A percentile compares a stretch with the other conserved stretches of the same genome.
phyloP scores from a whole-genome alignment of 92 coral and sea anemone species.

The Anthopleura xanthogrammica region DNA sequence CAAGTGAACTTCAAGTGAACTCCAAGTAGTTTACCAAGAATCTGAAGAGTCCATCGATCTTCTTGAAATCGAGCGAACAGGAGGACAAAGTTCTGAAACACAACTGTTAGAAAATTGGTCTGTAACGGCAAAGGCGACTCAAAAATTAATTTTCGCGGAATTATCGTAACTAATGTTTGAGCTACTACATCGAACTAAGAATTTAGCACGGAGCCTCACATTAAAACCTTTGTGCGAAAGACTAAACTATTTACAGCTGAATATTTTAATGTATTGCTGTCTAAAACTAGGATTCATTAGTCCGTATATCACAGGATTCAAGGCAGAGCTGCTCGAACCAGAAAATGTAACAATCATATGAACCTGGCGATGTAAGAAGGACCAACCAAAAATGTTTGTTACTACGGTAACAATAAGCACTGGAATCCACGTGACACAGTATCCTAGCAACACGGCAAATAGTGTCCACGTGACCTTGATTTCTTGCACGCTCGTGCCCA shows the following conservation, averaged over 20 bases:
- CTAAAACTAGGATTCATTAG: background rate
- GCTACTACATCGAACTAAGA: no score
- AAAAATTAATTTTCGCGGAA: no score
- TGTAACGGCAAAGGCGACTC: no score
- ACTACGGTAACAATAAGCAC: background rate
- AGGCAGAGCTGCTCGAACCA: background rate
- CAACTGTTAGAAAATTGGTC: no score
- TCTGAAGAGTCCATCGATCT: no score
- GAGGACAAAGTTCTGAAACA: no score
- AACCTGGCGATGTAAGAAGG: background rate
- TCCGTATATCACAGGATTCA: constrained; percentile 9
- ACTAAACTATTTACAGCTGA: background rate
- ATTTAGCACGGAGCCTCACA: no score
- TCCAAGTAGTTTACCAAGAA: no score
- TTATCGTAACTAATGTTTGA: no score
- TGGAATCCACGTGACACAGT: constrained; percentile 3
- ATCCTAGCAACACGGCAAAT: constrained; percentile 7
- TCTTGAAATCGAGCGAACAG: no score
- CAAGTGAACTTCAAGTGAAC: no score
- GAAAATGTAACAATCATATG: background rate
- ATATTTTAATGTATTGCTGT: background rate
- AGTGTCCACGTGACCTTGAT: constrained; percentile 10
- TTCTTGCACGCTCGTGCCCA: constrained; percentile 5
- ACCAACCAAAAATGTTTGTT: background rate
- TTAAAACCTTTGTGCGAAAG: no score